Evolutionary conservation across 2,888 invertebrate species (phyloP), one percentile per base, ranked within the genome.

Genomic region (Lepidochitona cinerea): DNA sequence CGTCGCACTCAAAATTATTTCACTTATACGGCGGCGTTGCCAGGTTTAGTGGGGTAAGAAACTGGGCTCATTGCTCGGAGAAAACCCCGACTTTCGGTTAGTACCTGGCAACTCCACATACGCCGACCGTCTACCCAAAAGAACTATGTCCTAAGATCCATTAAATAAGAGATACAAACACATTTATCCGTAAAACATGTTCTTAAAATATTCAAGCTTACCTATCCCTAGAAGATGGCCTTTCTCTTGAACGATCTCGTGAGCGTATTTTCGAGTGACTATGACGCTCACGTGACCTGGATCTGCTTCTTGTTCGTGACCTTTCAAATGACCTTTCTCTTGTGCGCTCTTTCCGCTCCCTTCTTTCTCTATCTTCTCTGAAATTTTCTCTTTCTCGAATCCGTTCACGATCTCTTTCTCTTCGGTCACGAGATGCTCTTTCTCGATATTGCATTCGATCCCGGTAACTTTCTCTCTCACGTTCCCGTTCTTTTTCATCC

Each of bases 231-330:
- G 49, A 49, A 7, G 23, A 18, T 81, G 75, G 59, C 92, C 92
- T 12, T 91, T 85, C 74, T 92, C 92, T 23, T 89, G 83, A 80
- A 73, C 82, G 79, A 69, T 84, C 83, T 41, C 85, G 70, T 23
- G 79, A 78, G n/a, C 82, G 76, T 64, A 81, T 79, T 29, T 81
- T 70, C 5, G 81, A 64, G 29, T n/a, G n/a, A n/a, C n/a, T n/a
- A n/a, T 37, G 85, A 80, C 81, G 84, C 76, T 78, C 88, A 76
- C 78, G 81, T 81, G 88, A 84, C 79, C 85, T 85, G 76, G 87
- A 73, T 87, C 83, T 75, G 77, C 90, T 91, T 90, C 91, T 93
- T 92, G 90, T 93, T 65, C 84, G 76, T 66, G 83, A 84, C 53
- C 84, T 69, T 74, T 7, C 73, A 73, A 35, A 68, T 52, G 65